These are phyloP conservation scores for Nezara viridula DNA, from an alignment of 2,888 invertebrate genomes.

Conservation along the genomic window DNA sequence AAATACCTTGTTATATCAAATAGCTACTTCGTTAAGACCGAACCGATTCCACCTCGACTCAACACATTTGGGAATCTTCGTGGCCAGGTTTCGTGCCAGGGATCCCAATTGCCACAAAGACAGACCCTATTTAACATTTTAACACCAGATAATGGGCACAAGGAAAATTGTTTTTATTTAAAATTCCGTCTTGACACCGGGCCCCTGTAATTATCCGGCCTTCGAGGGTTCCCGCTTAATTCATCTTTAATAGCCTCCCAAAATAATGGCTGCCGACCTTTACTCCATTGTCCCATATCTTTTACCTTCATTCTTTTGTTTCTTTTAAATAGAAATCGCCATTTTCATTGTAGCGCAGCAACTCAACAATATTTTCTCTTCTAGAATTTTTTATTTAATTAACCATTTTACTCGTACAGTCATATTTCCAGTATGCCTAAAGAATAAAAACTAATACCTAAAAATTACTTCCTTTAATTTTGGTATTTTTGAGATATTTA, in stretches of 20 bases:
- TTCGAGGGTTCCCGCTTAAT: neutral
- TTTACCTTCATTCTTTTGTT: neutral
- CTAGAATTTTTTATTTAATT: neutral
- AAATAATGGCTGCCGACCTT: slow-evolving; percentile 17
- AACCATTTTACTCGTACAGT: neutral
- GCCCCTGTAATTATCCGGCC: slow-evolving; percentile 16
- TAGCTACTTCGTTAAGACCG: neutral
- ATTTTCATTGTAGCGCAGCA: neutral
- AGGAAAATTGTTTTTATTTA: slow-evolving; percentile 27
- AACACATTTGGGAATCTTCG: neutral
- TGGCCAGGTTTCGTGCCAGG: neutral
- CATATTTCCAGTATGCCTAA: neutral
- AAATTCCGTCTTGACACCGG: slow-evolving; percentile 40
- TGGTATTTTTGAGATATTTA: no score
- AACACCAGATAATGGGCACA: slow-evolving; percentile 37
- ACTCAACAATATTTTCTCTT: neutral
- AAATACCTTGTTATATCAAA: neutral
- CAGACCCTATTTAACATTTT: slow-evolving; percentile 45
- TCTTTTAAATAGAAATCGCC: neutral
- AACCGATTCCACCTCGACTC: neutral
- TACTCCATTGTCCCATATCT: slow-evolving; percentile 40
- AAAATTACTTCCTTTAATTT: no score
- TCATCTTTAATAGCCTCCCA: slow-evolving; percentile 43
- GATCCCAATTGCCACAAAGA: neutral
- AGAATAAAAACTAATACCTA: neutral